A percentile compares a stretch with the other conserved stretches of the same genome.
These are phyloP conservation scores for Portevinia maculata DNA, from an alignment of 2,888 invertebrate species.

Conservation along the genomic window DNA sequence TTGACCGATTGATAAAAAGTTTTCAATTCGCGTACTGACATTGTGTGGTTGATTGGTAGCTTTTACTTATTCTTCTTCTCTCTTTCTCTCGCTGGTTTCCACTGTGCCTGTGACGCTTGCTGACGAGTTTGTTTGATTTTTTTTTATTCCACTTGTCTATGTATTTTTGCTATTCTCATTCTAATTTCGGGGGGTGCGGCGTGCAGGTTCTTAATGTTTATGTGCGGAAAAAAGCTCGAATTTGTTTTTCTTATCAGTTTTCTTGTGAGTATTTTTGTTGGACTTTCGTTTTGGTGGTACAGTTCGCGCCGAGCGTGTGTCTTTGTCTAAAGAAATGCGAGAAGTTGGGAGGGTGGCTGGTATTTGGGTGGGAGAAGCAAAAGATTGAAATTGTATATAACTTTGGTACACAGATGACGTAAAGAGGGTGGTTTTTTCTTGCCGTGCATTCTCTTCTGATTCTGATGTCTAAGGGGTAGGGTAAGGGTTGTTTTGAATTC, in stretches of 20 bases:
- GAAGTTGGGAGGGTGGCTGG: neutral
- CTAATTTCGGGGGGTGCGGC: conserved; percentile 15
- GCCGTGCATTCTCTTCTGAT: conserved; percentile 1
- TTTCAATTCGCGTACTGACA: conserved; percentile 75
- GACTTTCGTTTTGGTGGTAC: conserved; percentile 50
- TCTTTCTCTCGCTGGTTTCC: conserved; percentile 76
- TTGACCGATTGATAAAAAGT: conserved; percentile 83
- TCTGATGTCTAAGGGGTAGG: neutral
- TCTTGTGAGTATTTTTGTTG: conserved; percentile 46
- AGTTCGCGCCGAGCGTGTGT: conserved; percentile 52
- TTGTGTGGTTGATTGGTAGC: conserved; percentile 76
- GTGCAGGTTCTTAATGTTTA: conserved; percentile 8
- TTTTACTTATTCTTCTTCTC: conserved; percentile 74
- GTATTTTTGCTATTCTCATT: conserved; percentile 23
- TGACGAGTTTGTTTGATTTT: conserved; percentile 5
- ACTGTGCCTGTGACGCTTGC: neutral
- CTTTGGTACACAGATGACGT: conserved; percentile 12
- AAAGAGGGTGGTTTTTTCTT: conserved; percentile 44
- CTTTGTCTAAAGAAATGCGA: conserved; percentile 13
- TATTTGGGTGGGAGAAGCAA: neutral
- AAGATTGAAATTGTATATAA: conserved; percentile 22
- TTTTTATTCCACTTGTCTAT: conserved; percentile 6
- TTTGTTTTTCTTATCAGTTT: conserved; percentile 60
- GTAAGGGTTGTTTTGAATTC: conserved; percentile 39
- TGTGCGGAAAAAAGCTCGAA: conserved; percentile 42